A percentile compares a stretch with the other conserved stretches of the same genome.
phyloP scores from a whole-genome alignment of 1,140 invertebrate species.

The fruit fly (Drosophila melanogaster) region Release_6_plus_ISO1_MT NT_037436.4:948501-949000 shows the following conservation, averaged over 20 bases:
- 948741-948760: too few species aligned
- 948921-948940: constrained; percentile 80
- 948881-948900: constrained; percentile 17
- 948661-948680: constrained; percentile 51
- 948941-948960: constrained; percentile 72
- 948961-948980: constrained; percentile 73
- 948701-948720: constrained; percentile 26
- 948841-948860: neutral
- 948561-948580: constrained; percentile 62
- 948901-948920: constrained; percentile 53
- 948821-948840: too few species aligned
- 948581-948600: constrained; percentile 13
- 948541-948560: constrained; percentile 7
- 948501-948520: neutral
- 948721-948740: neutral
- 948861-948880: neutral
- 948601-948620: constrained; percentile 73
- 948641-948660: constrained; percentile 8
- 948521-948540: constrained; percentile 47
- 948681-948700: constrained; percentile 68
- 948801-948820: too few species aligned
- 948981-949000: constrained; percentile 77
- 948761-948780: too few species aligned
- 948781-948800: too few species aligned
- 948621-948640: constrained; percentile 53